A percentile compares a stretch with the other conserved stretches of the same genome.
Conservation (phyloP, 1,140 invertebrate genomes). For the Cherax destructor region DNA sequence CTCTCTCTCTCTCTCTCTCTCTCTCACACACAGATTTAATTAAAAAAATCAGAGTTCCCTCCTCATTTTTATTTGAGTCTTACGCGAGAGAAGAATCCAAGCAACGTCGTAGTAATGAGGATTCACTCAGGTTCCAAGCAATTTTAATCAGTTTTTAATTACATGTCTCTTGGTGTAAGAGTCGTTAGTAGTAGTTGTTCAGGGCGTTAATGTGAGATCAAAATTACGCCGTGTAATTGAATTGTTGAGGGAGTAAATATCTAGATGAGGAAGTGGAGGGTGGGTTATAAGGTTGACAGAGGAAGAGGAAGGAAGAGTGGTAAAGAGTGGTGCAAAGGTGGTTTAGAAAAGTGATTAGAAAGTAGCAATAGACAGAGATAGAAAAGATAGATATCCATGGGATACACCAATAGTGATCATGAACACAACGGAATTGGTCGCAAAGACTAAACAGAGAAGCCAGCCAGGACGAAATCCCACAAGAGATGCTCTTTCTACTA, state of each 20-base stretch:
- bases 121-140: not conserved
- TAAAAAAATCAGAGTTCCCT: not conserved
- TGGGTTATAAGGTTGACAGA: not conserved
- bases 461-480: too few species aligned
- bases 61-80: not conserved
- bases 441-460: too few species aligned
- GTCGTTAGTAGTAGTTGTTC: not conserved
- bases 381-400: too few species aligned
- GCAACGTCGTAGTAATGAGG: not conserved
- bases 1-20: not conserved
- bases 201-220: not conserved
- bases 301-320: not conserved
- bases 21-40: not conserved
- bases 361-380: too few species aligned
- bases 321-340: too few species aligned
- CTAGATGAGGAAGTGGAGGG: not conserved
- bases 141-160: conserved; percentile 6
- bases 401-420: too few species aligned
- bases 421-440: too few species aligned
- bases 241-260: too few species aligned
- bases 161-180: not conserved
- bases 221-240: not conserved
- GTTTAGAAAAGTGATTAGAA: too few species aligned
- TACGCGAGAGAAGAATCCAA: not conserved
- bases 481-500: too few species aligned